phyloP scores from a whole-genome alignment of 23 tunicate species.

The Halocynthia aurantium region DNA sequence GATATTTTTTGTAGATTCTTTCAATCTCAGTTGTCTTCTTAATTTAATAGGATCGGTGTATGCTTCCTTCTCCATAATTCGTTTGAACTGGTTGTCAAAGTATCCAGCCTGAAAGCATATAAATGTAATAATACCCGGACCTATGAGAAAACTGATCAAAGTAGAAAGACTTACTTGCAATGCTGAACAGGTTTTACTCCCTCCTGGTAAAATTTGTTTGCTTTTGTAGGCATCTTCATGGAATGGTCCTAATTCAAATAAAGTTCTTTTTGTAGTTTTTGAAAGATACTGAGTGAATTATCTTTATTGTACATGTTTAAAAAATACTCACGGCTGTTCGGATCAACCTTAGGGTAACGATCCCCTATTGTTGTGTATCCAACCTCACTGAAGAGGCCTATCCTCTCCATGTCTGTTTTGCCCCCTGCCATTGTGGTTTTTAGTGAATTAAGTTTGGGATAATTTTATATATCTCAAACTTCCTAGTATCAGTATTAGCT shows the following conservation, averaged over 20 bases:
- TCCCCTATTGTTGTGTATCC: slow-evolving; percentile 98
- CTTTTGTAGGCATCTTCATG: slow-evolving; percentile 89
- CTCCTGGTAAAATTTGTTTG: slow-evolving; percentile 94
- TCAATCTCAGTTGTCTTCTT: slow-evolving; percentile 70
- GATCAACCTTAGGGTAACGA: slow-evolving; percentile 90
- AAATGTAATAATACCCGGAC: not conserved
- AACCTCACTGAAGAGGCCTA: slow-evolving; percentile 92
- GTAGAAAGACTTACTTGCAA: slow-evolving; percentile 22
- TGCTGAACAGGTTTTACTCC: slow-evolving; percentile 86
- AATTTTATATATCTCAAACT: too few species aligned
- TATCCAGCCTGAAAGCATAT: slow-evolving; percentile 74
- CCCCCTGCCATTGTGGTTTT: slow-evolving; percentile 50
- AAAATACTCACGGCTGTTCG: slow-evolving; percentile 55
- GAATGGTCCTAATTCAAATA: slow-evolving; percentile 54
- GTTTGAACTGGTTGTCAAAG: slow-evolving; percentile 77
- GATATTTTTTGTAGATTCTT: slow-evolving; percentile 82
- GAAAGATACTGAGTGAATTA: not conserved
- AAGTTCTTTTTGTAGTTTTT: not conserved
- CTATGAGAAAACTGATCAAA: not conserved
- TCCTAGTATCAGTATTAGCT: too few species aligned
- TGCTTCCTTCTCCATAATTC: slow-evolving; percentile 98
- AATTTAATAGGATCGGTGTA: slow-evolving; percentile 87
- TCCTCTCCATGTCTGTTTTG: slow-evolving; percentile 98
- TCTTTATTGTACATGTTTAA: not conserved
- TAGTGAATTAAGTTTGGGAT: not conserved